These are phyloP conservation scores for Caracal caracal DNA, from an alignment of 2,113 vertebrate genomes.

Conservation along the genomic window DNA sequence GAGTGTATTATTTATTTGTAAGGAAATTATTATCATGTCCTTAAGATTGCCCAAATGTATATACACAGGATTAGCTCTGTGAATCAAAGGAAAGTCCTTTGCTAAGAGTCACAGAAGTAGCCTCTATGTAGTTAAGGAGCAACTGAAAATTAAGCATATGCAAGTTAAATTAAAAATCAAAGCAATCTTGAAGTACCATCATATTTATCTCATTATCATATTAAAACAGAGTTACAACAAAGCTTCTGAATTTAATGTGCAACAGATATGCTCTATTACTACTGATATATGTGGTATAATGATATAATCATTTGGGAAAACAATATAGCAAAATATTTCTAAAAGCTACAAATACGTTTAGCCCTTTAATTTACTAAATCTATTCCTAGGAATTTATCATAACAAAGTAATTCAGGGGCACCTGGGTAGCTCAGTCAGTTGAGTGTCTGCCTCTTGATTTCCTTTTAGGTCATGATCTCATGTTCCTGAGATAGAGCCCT, in stretches of 20 bases:
- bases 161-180: slow-evolving; percentile 20
- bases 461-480: too few relatives aligned
- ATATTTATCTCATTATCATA: slow-evolving; percentile 7
- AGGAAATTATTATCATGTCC: neutral
- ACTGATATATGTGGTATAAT: neutral
- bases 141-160: neutral
- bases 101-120: neutral
- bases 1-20: neutral
- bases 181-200: neutral
- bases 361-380: neutral
- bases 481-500: too few relatives aligned
- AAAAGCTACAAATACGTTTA: neutral
- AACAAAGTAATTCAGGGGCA: neutral
- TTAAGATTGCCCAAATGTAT: neutral
- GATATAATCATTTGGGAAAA: slow-evolving; percentile 2
- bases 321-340: neutral
- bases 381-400: neutral
- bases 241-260: neutral
- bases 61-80: neutral
- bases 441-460: too few relatives aligned
- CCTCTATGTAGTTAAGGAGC: neutral
- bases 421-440: too few relatives aligned
- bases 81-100: neutral
- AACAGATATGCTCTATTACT: neutral
- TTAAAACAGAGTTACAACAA: slow-evolving; percentile 14